Evolutionary conservation across 2,888 invertebrate genomes (phyloP).

Genomic region (Eupithecia inturbata): DNA sequence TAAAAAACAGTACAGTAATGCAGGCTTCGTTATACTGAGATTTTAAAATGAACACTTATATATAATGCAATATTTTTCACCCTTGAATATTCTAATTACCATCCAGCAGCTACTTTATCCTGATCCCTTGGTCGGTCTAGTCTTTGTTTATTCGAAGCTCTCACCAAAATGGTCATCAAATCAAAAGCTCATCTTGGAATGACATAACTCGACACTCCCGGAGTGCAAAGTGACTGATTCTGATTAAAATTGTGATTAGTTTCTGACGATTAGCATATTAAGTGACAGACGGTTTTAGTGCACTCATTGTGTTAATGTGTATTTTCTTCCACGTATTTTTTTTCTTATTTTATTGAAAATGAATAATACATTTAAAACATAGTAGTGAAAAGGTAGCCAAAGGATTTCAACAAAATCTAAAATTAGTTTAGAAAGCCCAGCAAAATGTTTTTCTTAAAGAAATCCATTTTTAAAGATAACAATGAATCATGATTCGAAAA

Average conservation of each 20-base stretch:
- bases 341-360: not conserved
- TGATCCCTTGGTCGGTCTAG: conserved; percentile 4
- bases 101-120: conserved; percentile 21
- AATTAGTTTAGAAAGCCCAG: too few species aligned
- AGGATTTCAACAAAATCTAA: too few species aligned
- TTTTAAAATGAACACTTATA: conserved; percentile 17
- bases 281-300: conserved; percentile 42
- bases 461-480: too few species aligned
- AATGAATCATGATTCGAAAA: not conserved
- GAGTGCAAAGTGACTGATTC: conserved; percentile 53
- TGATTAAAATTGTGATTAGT: conserved; percentile 58
- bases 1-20: not conserved
- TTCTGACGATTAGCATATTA: conserved; percentile 54
- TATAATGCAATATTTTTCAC: conserved; percentile 42
- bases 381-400: too few species aligned
- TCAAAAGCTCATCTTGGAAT: conserved; percentile 49
- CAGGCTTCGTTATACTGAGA: not conserved
- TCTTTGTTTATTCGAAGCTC: conserved; percentile 30
- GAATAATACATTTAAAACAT: too few species aligned
- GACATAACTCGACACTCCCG: conserved; percentile 56
- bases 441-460: too few species aligned
- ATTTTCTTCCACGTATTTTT: conserved; percentile 1
- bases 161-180: conserved; percentile 46
- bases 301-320: conserved; percentile 33
- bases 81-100: conserved; percentile 48